A percentile compares a stretch with the other conserved stretches of the same genome.
Evolutionary conservation across 1,140 invertebrate species (phyloP).

Genomic region (Drosophila nebulosa): DNA sequence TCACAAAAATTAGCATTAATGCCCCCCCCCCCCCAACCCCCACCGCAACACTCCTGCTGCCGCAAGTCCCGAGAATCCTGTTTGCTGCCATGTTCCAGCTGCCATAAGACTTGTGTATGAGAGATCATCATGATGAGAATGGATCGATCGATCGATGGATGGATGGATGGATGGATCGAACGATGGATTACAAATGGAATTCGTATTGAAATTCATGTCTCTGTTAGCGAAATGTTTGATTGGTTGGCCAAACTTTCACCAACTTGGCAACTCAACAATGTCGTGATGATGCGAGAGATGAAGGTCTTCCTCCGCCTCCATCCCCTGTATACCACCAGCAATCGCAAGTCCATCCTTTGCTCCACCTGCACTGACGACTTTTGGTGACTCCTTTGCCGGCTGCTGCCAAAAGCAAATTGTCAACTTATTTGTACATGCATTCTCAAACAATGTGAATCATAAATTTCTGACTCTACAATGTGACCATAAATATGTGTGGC

Average conservation of each 20-base stretch:
- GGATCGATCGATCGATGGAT: no score
- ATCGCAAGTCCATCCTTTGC: background rate
- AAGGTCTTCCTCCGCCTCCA: no score
- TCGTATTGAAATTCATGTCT: constrained; percentile 11
- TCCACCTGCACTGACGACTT: background rate
- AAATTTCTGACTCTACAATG: background rate
- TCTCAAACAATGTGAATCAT: background rate
- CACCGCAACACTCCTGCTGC: no score
- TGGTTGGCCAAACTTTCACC: constrained; percentile 3
- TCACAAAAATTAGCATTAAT: constrained; percentile 1
- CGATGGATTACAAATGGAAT: constrained; percentile 7
- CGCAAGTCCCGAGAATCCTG: background rate
- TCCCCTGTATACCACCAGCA: no score
- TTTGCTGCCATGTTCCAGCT: background rate
- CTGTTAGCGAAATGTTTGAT: constrained; percentile 5
- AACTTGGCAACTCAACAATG: background rate
- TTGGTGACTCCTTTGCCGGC: background rate
- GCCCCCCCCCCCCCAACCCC: no score
- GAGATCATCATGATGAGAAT: background rate
- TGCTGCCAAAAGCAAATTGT: constrained; percentile 6
- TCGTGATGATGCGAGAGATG: background rate
- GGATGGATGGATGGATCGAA: background rate
- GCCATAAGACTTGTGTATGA: background rate
- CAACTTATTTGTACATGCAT: constrained; percentile 4
- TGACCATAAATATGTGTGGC: background rate